phyloP scores from a whole-genome alignment of 1,140 invertebrate genomes.

The Drosophila takahashii region DNA sequence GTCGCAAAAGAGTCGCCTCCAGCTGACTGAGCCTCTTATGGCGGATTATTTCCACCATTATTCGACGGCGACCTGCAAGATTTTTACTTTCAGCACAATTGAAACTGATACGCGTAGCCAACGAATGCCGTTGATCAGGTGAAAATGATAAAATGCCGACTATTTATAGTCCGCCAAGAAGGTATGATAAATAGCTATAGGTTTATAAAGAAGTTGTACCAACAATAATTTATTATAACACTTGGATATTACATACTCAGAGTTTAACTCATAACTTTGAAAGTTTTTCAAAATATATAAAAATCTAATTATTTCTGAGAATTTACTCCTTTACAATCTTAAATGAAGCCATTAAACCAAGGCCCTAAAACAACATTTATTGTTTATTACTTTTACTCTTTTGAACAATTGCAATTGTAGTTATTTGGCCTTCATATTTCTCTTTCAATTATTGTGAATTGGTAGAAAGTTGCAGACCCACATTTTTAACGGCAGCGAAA shows the following conservation, averaged over 20 bases:
- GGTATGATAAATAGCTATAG: neutral
- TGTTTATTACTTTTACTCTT: slow-evolving; percentile 6
- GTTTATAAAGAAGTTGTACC: neutral
- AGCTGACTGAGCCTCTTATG: slow-evolving; percentile 36
- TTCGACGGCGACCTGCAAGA: slow-evolving; percentile 13
- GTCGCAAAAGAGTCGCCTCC: slow-evolving; percentile 15
- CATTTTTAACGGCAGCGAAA: neutral
- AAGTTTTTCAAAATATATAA: too few relatives aligned
- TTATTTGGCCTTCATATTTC: slow-evolving; percentile 15
- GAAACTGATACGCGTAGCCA: slow-evolving; percentile 24
- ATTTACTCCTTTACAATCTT: neutral
- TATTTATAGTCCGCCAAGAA: neutral
- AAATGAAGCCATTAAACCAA: neutral
- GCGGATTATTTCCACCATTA: slow-evolving; percentile 33
- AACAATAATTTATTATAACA: neutral
- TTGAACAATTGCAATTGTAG: slow-evolving; percentile 8
- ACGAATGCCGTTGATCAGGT: slow-evolving; percentile 19
- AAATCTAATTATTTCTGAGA: neutral
- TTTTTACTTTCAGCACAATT: slow-evolving; percentile 33
- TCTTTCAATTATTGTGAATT: neutral
- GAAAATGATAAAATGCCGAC: slow-evolving; percentile 1
- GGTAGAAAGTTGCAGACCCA: slow-evolving; percentile 12
- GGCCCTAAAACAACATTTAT: neutral
- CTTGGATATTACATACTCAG: too few relatives aligned
- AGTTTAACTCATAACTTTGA: neutral